phyloP scores from a whole-genome alignment of 2,888 invertebrate species.

The Cantharis lateralis region DNA sequence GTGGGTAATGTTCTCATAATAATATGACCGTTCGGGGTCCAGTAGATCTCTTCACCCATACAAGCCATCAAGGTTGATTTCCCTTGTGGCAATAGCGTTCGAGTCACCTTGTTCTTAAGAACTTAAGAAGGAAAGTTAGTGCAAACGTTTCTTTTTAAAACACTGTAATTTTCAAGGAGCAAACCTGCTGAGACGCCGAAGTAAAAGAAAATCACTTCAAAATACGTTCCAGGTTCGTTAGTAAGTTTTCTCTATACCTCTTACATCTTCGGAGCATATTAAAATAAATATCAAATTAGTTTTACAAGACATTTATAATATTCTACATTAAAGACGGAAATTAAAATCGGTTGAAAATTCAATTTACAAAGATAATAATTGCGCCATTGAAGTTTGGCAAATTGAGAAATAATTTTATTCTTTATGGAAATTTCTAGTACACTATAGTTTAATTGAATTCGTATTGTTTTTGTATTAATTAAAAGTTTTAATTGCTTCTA shows the following conservation, averaged over 20 bases:
- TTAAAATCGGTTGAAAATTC: background rate
- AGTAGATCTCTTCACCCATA: conserved; percentile 44
- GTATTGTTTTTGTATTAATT: background rate
- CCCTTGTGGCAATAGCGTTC: conserved; percentile 39
- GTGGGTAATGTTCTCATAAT: conserved; percentile 42
- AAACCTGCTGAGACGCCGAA: background rate
- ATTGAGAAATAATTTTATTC: background rate
- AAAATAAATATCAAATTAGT: background rate
- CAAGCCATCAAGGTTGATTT: conserved; percentile 45
- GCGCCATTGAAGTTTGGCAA: background rate
- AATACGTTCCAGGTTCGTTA: conserved; percentile 4
- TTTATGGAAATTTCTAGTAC: background rate
- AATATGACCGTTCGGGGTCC: conserved; percentile 41
- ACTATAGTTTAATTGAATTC: background rate
- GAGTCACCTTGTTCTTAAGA: conserved; percentile 24
- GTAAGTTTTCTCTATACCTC: background rate
- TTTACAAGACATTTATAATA: background rate
- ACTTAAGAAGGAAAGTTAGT: conserved; percentile 26
- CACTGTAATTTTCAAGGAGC: conserved; percentile 25
- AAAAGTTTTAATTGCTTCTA: background rate
- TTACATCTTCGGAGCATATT: background rate
- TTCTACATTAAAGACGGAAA: background rate
- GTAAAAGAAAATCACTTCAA: conserved; percentile 16
- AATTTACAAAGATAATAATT: background rate
- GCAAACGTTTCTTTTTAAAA: conserved; percentile 27